phyloP scores from a whole-genome alignment of 2,888 invertebrate species.

The Sinodicranocentrus sp. region DNA sequence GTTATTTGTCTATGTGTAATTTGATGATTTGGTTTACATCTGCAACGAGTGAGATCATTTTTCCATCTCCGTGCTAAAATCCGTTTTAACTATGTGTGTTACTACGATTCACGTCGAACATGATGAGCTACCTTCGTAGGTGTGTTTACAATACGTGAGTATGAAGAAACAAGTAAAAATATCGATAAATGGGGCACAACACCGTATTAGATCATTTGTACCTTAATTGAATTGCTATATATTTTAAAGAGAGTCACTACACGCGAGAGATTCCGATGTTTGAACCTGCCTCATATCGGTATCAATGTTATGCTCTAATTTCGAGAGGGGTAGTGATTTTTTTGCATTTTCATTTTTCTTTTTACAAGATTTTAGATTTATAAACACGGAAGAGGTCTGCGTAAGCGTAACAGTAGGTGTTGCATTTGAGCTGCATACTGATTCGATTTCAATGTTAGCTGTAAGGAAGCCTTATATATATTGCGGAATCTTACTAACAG shows the following conservation, averaged over 20 bases:
- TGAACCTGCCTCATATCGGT: background rate
- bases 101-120: background rate
- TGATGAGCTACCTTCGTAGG: background rate
- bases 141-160: slow-evolving; percentile 8
- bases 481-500: too few species aligned
- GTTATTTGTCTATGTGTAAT: too few species aligned
- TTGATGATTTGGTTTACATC: too few species aligned
- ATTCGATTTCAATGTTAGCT: background rate
- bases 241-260: background rate
- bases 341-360: slow-evolving; percentile 12
- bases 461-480: too few species aligned
- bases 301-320: slow-evolving; percentile 16
- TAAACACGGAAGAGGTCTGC: background rate
- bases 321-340: background rate
- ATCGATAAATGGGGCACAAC: slow-evolving; percentile 5
- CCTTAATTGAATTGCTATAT: background rate
- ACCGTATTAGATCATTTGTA: slow-evolving; percentile 5
- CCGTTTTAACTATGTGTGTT: too few species aligned
- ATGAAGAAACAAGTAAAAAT: background rate
- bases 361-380: background rate
- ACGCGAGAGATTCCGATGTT: background rate
- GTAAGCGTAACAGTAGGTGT: background rate
- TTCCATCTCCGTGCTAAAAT: too few species aligned
- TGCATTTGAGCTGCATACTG: slow-evolving; percentile 7
- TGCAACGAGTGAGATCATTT: too few species aligned